Evolutionary conservation across 2,888 invertebrate genomes (phyloP), one percentile per base, ranked within the genome.

Genomic region (Cosmia trapezina): DNA sequence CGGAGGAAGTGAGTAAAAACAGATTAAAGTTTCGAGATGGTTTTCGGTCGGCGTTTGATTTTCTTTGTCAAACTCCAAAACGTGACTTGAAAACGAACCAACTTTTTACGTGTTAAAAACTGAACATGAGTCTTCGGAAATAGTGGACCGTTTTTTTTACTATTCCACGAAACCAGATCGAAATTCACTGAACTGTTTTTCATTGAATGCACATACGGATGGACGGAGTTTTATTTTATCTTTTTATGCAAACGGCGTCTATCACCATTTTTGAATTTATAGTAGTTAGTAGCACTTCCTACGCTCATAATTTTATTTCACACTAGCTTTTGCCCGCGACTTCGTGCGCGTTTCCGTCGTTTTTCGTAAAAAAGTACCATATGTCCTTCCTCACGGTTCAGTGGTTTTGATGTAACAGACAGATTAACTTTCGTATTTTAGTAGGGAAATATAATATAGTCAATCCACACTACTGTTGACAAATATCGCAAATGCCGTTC

Each of bases 61-160:
- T 69, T 71, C 78, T 78, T 79, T 79, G 78, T 82, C 82, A 66
- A 81, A 79, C 71, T 82, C 45, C 37, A 47, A 78, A 79, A 79
- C 82, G 82, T 82, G 83, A 79, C 78, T 37, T 54, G 66, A 56
- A 78, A 63, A 37, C 49, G n/a, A 71, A 57, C 45, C 19, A 56
- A 82, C 22, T 73, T 80, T 82, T 82, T 78, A 56, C 51, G 67
- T 67, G 72, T 72, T 68, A 57, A 81, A 72, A 72, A 61, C 60
- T 37, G 63, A 73, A 78, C 53, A 78, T 72, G 56, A 78, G 28
- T 62, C 78, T 8, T 56, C 22, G 70, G 41, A 62, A 68, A 80
- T 19, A 45, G 19, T 47, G 43, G 14, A 11, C 41, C 41, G 41
- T 28, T 47, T 78, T 76, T 28, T 72, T 45, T 71, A 53, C 12